Evolutionary conservation across 1,140 invertebrate species (phyloP).

Genomic region (Papilio polytes): DNA sequence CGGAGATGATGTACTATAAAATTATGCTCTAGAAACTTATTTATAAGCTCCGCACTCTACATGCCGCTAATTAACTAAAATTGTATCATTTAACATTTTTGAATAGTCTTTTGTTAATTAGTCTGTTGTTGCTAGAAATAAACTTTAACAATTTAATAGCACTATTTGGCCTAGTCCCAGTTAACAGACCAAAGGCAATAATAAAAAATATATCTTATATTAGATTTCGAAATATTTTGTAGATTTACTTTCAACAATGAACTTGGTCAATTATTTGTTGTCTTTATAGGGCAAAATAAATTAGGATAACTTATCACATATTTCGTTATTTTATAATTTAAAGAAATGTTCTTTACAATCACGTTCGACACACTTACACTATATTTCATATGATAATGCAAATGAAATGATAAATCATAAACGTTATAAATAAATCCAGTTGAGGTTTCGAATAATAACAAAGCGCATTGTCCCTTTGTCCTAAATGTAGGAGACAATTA

Average conservation of each 20-base stretch:
- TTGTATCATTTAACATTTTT: conserved; percentile 56
- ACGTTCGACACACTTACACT: conserved; percentile 7
- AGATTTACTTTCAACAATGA: no score
- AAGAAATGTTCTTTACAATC: background rate
- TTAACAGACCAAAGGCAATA: background rate
- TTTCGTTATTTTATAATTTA: background rate
- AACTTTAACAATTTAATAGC: background rate
- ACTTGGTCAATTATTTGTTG: background rate
- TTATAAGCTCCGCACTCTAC: conserved; percentile 67
- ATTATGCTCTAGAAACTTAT: conserved; percentile 75
- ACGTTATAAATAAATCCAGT: conserved; percentile 52
- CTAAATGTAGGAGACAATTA: conserved; percentile 70
- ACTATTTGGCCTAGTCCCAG: background rate
- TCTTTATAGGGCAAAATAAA: background rate
- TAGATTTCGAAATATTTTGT: no score
- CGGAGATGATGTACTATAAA: conserved; percentile 74
- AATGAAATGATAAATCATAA: conserved; percentile 36
- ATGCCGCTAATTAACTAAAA: conserved; percentile 67
- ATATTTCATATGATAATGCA: conserved; percentile 5
- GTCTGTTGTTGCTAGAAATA: conserved; percentile 30
- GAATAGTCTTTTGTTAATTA: conserved; percentile 48
- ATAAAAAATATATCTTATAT: background rate
- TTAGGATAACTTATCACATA: background rate
- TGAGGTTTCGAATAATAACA: conserved; percentile 52
- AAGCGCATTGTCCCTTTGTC: conserved; percentile 63